These are phyloP conservation scores for Parthenolecanium corni DNA, from an alignment of 2,888 invertebrate species.

Conservation along the genomic window DNA sequence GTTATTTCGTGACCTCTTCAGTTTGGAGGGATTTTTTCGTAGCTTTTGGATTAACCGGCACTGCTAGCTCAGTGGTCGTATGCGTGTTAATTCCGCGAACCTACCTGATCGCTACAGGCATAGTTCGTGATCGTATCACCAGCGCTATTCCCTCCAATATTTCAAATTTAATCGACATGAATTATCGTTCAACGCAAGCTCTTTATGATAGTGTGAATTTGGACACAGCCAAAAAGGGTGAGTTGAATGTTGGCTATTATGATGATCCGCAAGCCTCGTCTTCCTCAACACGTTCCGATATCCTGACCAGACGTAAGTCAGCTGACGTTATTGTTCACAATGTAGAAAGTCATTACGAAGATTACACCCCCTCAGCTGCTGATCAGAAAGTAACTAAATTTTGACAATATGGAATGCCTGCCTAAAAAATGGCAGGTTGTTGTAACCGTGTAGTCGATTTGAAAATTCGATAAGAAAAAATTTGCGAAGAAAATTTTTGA, in stretches of 20 bases:
- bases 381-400: constrained; percentile 22
- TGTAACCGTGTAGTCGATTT: no score
- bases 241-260: constrained; percentile 25
- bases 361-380: not conserved
- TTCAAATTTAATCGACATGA: constrained; percentile 39
- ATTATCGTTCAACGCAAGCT: constrained; percentile 35
- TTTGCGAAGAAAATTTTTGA: no score
- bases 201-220: constrained; percentile 36
- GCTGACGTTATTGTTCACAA: not conserved
- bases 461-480: no score
- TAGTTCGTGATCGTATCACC: constrained; percentile 47
- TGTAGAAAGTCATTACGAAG: constrained; percentile 15
- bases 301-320: not conserved
- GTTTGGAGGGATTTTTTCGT: constrained; percentile 44
- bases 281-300: not conserved
- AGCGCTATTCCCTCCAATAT: constrained; percentile 35
- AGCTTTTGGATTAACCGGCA: constrained; percentile 49
- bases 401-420: not conserved
- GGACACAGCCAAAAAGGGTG: constrained; percentile 27
- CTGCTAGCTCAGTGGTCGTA: constrained; percentile 50
- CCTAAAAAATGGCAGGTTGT: no score
- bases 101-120: constrained; percentile 53
- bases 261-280: constrained; percentile 11
- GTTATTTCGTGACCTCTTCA: constrained; percentile 39
- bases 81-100: constrained; percentile 57